A percentile compares a stretch with the other conserved stretches of the same genome.
Evolutionary conservation across 2,888 invertebrate species (phyloP).

Genomic region (Euphydryas editha): DNA sequence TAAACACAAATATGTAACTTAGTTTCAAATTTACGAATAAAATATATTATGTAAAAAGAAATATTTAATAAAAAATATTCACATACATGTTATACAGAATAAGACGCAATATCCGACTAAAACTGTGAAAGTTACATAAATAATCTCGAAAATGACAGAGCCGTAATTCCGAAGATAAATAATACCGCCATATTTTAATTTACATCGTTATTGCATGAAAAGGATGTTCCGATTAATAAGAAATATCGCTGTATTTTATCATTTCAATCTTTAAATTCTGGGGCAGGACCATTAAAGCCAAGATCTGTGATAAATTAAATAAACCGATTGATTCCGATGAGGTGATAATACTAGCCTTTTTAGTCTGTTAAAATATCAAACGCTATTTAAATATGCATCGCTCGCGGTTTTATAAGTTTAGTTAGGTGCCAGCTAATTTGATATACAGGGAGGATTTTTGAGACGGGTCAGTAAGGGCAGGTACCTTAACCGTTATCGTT

Average conservation of each 20-base stretch:
- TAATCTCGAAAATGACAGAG: constrained; percentile 27
- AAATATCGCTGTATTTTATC: constrained; percentile 40
- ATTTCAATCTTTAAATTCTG: constrained; percentile 16
- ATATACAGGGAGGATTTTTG: no score
- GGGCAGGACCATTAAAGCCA: constrained; percentile 4
- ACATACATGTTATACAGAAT: background rate
- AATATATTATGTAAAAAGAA: background rate
- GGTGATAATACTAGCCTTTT: constrained; percentile 8
- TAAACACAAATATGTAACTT: no score
- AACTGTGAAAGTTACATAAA: constrained; percentile 39
- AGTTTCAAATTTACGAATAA: background rate
- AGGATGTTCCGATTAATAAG: constrained; percentile 41
- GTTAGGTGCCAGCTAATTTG: background rate
- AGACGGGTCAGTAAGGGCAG: no score
- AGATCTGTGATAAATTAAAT: constrained; percentile 26
- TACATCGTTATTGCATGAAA: constrained; percentile 34
- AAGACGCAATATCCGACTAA: constrained; percentile 17
- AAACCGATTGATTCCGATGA: constrained; percentile 16
- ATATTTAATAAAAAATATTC: background rate
- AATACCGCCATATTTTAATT: constrained; percentile 37
- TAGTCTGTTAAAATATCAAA: constrained; percentile 6
- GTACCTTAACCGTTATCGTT: no score
- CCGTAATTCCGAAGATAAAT: constrained; percentile 31
- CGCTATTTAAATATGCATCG: constrained; percentile 2
- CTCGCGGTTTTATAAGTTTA: no score